A percentile compares a stretch with the other conserved stretches of the same genome.
These are phyloP conservation scores for Gadus chalcogrammus DNA, from an alignment of 2,113 vertebrate species.

Conservation along the genomic window DNA sequence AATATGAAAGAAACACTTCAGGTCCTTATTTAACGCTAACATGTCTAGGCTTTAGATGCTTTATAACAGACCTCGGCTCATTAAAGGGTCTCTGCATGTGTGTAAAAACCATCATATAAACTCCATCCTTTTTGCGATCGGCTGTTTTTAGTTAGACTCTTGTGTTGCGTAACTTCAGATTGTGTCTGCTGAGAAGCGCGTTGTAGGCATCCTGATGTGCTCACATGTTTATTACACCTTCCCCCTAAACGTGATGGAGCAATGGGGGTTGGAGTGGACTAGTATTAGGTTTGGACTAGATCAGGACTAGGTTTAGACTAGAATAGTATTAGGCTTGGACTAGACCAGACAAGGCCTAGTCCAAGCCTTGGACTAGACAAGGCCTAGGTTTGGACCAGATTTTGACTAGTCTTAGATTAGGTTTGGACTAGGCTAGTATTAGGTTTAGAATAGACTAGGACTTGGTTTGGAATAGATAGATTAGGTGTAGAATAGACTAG, in stretches of 20 bases:
- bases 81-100: constrained; percentile 67
- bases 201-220: background rate
- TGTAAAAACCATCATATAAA: constrained; percentile 48
- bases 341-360: too few species aligned
- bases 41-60: background rate
- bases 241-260: constrained; percentile 32
- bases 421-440: too few species aligned
- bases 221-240: constrained; percentile 6
- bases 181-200: background rate
- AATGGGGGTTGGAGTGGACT: constrained; percentile 15
- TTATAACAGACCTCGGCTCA: constrained; percentile 26
- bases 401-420: too few species aligned
- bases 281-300: too few species aligned
- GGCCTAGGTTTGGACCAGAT: too few species aligned
- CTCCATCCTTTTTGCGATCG: background rate
- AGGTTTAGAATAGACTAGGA: constrained; percentile 4
- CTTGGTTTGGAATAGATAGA: too few species aligned
- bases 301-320: too few species aligned
- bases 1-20: constrained; percentile 13
- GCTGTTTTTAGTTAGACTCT: constrained; percentile 9
- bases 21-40: constrained; percentile 38
- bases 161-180: constrained; percentile 6
- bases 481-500: too few species aligned
- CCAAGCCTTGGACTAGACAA: too few species aligned
- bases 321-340: too few species aligned